Conservation (phyloP, 2,113 vertebrate species). For the Gopherus evgoodei region DNA sequence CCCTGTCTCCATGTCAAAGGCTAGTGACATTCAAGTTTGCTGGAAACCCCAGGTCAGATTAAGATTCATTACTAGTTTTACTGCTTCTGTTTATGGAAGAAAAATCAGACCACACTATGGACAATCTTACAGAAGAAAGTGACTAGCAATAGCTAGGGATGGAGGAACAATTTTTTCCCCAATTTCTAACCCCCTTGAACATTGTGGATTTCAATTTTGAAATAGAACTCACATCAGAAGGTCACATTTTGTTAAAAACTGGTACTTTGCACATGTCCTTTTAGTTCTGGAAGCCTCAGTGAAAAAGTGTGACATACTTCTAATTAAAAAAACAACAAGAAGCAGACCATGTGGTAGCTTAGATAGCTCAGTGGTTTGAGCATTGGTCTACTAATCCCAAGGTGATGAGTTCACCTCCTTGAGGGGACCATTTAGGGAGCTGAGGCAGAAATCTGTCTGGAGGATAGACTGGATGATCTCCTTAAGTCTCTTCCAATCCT, state of each 20-base stretch:
- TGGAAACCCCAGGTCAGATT: neutral
- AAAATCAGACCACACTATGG: conserved; percentile 1
- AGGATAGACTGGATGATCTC: too few relatives aligned
- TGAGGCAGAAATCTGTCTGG: too few relatives aligned
- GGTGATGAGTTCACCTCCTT: too few relatives aligned
- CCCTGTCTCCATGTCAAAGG: conserved; percentile 32
- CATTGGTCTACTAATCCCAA: too few relatives aligned
- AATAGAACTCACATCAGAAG: neutral
- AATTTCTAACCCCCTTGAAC: neutral
- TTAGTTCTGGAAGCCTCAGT: accelerated
- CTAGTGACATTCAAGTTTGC: conserved; percentile 17
- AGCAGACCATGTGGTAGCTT: too few relatives aligned
- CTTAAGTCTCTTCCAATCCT: too few relatives aligned
- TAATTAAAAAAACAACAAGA: neutral
- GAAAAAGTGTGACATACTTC: neutral
- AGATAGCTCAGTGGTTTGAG: too few relatives aligned
- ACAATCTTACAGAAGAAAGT: neutral
- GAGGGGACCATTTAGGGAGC: too few relatives aligned
- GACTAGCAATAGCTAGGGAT: neutral
- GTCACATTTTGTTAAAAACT: neutral
- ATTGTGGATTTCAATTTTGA: neutral
- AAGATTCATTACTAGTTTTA: conserved; percentile 6
- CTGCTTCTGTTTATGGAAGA: conserved; percentile 26
- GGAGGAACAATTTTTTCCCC: neutral
- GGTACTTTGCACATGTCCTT: neutral